Evolutionary conservation across 1,140 invertebrate species (phyloP).

Genomic region (Lysiphlebus fabarum): DNA sequence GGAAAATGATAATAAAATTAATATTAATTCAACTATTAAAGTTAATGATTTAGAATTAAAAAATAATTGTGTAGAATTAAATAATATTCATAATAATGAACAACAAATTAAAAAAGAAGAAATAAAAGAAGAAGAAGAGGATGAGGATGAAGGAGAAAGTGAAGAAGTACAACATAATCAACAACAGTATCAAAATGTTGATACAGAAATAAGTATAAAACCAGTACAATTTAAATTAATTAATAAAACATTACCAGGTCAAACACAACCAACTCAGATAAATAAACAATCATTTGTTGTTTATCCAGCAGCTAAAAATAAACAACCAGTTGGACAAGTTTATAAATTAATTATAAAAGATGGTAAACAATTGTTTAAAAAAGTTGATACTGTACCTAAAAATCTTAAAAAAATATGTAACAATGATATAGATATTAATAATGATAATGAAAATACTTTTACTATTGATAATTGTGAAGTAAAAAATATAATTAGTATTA

Average conservation of each 20-base stretch:
- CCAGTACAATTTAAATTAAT: conserved; percentile 32
- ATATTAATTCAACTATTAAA: conserved; percentile 9
- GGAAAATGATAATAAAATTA: background rate
- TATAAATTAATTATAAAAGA: conserved; percentile 72
- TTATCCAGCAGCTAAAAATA: conserved; percentile 32
- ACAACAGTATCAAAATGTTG: conserved; percentile 13
- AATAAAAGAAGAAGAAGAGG: background rate
- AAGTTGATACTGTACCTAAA: conserved; percentile 56
- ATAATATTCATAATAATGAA: conserved; percentile 16
- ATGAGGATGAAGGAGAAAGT: background rate
- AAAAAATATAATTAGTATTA: conserved; percentile 10
- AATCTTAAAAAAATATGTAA: conserved; percentile 32
- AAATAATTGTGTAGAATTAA: conserved; percentile 22
- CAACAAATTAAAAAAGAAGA: conserved; percentile 18
- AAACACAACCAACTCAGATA: conserved; percentile 25
- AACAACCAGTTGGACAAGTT: conserved; percentile 39
- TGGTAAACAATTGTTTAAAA: conserved; percentile 69
- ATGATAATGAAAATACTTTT: conserved; percentile 40
- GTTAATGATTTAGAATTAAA: conserved; percentile 19
- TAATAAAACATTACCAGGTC: conserved; percentile 28
- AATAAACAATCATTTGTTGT: conserved; percentile 42
- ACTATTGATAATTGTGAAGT: conserved; percentile 24
- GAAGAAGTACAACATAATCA: conserved; percentile 26
- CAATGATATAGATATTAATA: conserved; percentile 31
- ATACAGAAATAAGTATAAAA: conserved; percentile 23